phyloP scores from a whole-genome alignment of 2,888 invertebrate genomes.

The Metacarcinus magister region DNA sequence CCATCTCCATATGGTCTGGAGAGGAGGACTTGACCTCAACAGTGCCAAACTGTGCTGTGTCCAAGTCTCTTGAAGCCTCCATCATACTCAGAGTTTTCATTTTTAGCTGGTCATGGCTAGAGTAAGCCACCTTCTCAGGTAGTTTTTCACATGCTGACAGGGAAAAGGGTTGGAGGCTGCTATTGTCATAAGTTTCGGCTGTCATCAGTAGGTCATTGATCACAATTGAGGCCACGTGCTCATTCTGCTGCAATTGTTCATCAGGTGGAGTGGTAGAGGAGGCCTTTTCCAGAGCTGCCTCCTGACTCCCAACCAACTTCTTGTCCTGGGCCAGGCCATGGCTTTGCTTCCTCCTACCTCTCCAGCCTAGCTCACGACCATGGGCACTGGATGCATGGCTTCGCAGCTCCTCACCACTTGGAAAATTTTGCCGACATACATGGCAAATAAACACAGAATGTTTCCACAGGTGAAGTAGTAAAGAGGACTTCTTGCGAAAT shows the following conservation, averaged over 20 bases:
- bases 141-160: conserved; percentile 73
- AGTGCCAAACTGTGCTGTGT: conserved; percentile 51
- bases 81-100: conserved; percentile 73
- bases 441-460: conserved; percentile 78
- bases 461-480: conserved; percentile 75
- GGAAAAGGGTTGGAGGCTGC: conserved; percentile 69
- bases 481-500: conserved; percentile 78
- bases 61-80: conserved; percentile 58
- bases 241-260: conserved; percentile 64
- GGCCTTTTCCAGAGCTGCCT: conserved; percentile 34
- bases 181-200: conserved; percentile 73
- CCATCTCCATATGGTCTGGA: conserved; percentile 75
- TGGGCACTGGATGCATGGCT: conserved; percentile 71
- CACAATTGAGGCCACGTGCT: conserved; percentile 76
- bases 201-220: conserved; percentile 77
- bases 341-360: conserved; percentile 67
- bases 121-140: conserved; percentile 69
- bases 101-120: conserved; percentile 71
- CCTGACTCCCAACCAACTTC: conserved; percentile 37
- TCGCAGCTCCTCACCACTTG: conserved; percentile 47
- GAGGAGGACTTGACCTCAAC: conserved; percentile 72
- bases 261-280: conserved; percentile 35
- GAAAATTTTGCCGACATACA: conserved; percentile 71
- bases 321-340: conserved; percentile 43
- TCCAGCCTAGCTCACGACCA: conserved; percentile 65